Conservation (phyloP, 1,140 invertebrate species). For the Ceratina australensis region DNA sequence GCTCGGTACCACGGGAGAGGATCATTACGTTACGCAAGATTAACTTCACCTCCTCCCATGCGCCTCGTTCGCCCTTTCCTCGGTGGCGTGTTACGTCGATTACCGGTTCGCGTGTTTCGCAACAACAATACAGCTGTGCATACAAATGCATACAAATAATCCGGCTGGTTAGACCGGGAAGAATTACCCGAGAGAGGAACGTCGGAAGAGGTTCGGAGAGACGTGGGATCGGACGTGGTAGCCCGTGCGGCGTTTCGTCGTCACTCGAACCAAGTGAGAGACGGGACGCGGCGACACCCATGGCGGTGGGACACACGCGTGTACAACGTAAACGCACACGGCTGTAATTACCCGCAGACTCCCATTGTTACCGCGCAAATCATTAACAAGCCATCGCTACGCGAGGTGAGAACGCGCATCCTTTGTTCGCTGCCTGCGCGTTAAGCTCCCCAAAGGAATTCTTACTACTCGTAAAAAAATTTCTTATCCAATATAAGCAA, state of each 20-base stretch:
- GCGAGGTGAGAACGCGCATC: slow-evolving; percentile 48
- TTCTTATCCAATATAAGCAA: no score
- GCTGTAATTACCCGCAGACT: slow-evolving; percentile 61
- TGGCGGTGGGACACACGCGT: not conserved
- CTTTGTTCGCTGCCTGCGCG: slow-evolving; percentile 14
- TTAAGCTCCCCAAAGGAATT: no score
- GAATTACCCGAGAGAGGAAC: slow-evolving; percentile 57
- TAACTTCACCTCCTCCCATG: slow-evolving; percentile 52
- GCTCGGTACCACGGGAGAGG: slow-evolving; percentile 3
- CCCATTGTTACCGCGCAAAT: slow-evolving; percentile 56
- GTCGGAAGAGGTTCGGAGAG: slow-evolving; percentile 63
- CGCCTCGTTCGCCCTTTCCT: not conserved
- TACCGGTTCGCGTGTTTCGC: slow-evolving; percentile 65
- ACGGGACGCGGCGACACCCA: slow-evolving; percentile 3
- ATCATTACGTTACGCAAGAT: slow-evolving; percentile 63
- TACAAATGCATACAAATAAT: slow-evolving; percentile 57
- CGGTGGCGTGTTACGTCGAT: slow-evolving; percentile 55
- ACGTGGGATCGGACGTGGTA: slow-evolving; percentile 60
- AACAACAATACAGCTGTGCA: slow-evolving; percentile 68
- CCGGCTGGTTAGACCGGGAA: slow-evolving; percentile 47
- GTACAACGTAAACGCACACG: slow-evolving; percentile 35
- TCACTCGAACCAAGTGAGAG: not conserved
- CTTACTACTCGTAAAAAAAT: no score
- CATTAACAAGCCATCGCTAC: slow-evolving; percentile 55
- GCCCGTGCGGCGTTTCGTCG: not conserved